Conservation (phyloP, 1,140 invertebrate genomes). For the Drosophila sucinea region DNA sequence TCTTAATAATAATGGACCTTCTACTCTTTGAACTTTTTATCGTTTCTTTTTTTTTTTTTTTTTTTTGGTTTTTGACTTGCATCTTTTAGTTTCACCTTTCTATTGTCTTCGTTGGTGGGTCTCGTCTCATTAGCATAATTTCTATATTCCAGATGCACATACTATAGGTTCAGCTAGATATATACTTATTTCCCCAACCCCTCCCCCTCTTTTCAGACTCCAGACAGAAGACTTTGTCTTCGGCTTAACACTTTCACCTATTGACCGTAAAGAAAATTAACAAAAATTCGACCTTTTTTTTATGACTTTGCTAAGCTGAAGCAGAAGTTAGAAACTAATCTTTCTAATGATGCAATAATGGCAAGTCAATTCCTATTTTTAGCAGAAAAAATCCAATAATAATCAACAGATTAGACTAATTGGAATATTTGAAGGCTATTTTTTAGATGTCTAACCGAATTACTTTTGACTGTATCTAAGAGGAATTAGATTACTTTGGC, state of each 20-base stretch:
- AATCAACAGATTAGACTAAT: no score
- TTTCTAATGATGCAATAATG: no score
- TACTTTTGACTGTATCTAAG: no score
- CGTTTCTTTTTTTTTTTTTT: not conserved
- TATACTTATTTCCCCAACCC: no score
- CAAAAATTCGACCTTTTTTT: not conserved
- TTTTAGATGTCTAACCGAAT: not conserved
- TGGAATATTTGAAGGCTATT: no score
- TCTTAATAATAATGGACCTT: not conserved
- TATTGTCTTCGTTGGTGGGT: slow-evolving; percentile 3
- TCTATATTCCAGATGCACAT: slow-evolving; percentile 21
- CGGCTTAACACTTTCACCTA: slow-evolving; percentile 68
- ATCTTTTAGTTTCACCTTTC: slow-evolving; percentile 13
- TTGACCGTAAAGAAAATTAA: slow-evolving; percentile 15
- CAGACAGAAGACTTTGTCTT: slow-evolving; percentile 42
- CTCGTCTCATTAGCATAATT: slow-evolving; percentile 47
- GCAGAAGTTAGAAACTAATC: no score
- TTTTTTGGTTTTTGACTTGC: not conserved
- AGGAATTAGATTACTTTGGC: no score
- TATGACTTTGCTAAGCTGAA: no score
- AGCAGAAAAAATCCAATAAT: no score
- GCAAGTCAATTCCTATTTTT: no score
- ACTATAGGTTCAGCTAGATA: not conserved
- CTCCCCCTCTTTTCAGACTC: not conserved
- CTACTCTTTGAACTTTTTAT: slow-evolving; percentile 17